Percentiles rank a stretch among this genome's conserved stretches.
Conservation (phyloP, 2,797 vertebrate species). For the Pteropus rufus region DNA sequence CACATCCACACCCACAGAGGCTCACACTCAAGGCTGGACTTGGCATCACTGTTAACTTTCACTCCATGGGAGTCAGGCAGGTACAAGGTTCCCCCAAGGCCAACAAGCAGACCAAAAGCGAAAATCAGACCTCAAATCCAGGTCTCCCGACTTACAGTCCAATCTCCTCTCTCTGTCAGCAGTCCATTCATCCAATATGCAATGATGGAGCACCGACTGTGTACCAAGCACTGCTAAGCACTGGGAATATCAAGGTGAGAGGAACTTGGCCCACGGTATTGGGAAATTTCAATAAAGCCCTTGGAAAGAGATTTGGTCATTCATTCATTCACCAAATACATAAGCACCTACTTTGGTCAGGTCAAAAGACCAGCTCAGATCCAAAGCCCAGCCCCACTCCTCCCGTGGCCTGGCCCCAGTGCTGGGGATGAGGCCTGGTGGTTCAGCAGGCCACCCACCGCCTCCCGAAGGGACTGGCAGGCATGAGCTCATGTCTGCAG, state of each 20-base stretch:
- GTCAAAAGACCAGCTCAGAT: constrained; percentile 10
- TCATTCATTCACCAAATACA: constrained; percentile 37
- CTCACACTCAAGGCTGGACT: background rate
- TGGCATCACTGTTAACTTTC: background rate
- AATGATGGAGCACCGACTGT: background rate
- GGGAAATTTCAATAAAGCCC: background rate
- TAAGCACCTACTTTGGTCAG: background rate
- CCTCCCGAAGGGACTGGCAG: constrained; percentile 46
- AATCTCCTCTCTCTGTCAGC: background rate
- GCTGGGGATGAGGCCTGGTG: background rate
- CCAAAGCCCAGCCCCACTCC: background rate
- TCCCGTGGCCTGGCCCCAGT: background rate
- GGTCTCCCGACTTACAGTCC: background rate
- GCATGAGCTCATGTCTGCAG: constrained; percentile 77
- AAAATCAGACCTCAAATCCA: background rate
- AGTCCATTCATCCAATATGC: background rate
- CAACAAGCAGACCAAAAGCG: background rate
- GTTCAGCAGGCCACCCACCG: constrained; percentile 68
- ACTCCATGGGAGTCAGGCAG: background rate
- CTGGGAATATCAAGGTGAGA: background rate
- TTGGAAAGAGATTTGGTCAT: background rate
- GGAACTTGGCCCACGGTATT: background rate
- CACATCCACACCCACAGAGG: background rate
- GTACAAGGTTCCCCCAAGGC: background rate
- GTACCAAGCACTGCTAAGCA: background rate